phyloP scores from a whole-genome alignment of 2,797 vertebrate genomes.

The Philypnodon macrostomus region DNA sequence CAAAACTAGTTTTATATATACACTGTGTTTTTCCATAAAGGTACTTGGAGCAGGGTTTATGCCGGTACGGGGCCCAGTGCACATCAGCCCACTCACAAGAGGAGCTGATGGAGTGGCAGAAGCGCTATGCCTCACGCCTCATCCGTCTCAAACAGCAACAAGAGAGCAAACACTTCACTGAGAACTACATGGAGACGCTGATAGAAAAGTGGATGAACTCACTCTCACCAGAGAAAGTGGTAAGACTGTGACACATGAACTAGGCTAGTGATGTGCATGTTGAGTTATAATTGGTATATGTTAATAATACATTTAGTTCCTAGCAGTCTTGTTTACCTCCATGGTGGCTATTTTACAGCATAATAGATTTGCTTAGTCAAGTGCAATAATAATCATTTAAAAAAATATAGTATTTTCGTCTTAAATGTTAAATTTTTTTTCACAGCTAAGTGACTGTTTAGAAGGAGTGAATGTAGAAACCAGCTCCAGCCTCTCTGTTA shows the following conservation, averaged over 20 bases:
- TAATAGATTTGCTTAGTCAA: no score
- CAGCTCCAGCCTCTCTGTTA: conserved; percentile 89
- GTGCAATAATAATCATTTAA: not conserved
- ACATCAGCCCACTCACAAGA: conserved; percentile 98
- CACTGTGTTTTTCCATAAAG: conserved; percentile 57
- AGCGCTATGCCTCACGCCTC: conserved; percentile 93
- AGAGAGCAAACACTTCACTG: conserved; percentile 92
- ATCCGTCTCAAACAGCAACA: conserved; percentile 96
- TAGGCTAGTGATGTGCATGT: no score
- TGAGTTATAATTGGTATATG: no score
- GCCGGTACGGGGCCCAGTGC: conserved; percentile 97
- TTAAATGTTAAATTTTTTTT: conserved; percentile 7
- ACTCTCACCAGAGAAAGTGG: conserved; percentile 96
- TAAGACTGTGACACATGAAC: conserved; percentile 72
- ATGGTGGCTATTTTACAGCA: no score
- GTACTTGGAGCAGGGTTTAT: conserved; percentile 96
- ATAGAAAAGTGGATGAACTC: conserved; percentile 99
- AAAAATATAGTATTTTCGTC: not conserved
- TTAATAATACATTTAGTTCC: no score
- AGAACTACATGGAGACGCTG: conserved; percentile 97
- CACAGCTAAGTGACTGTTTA: conserved; percentile 92
- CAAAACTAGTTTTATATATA: not conserved
- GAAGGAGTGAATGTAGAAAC: conserved; percentile 94
- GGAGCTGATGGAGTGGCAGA: conserved; percentile 98
- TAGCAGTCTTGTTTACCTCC: no score